A percentile compares a stretch with the other conserved stretches of the same genome.
Conservation (phyloP, 2,113 vertebrate species). For the Nyctereutes procyonoides region DNA sequence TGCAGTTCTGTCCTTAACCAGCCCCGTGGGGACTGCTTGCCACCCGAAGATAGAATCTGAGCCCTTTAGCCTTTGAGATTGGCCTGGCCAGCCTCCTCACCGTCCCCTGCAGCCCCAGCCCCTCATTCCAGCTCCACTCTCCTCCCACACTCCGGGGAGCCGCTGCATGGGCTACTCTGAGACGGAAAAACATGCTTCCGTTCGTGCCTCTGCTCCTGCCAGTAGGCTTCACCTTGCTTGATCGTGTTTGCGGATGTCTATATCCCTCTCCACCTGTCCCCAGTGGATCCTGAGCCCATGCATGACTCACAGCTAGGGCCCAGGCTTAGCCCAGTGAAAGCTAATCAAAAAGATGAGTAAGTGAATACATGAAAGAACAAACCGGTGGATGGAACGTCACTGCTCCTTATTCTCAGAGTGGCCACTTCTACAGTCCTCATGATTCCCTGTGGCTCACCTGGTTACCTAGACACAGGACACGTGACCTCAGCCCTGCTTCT, state of each 20-base stretch:
- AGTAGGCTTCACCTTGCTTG: not conserved
- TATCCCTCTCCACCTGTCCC: not conserved
- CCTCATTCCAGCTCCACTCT: not conserved
- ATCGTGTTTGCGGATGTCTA: not conserved
- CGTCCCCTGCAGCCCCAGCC: not conserved
- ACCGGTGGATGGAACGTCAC: not conserved
- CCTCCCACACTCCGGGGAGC: not conserved
- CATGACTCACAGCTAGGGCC: not conserved
- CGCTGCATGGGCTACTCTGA: fast-evolving
- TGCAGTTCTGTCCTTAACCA: not conserved
- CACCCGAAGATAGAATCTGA: not conserved
- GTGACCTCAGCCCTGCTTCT: not conserved
- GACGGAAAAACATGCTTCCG: fast-evolving
- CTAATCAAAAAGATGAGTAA: not conserved
- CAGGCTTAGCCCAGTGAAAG: not conserved
- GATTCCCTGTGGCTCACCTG: not conserved
- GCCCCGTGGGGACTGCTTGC: not conserved
- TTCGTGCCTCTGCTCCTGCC: not conserved
- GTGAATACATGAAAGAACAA: not conserved
- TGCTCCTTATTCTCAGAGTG: not conserved
- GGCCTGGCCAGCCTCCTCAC: not conserved
- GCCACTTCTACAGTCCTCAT: not conserved
- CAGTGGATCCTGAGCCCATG: not conserved
- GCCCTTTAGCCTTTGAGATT: not conserved
- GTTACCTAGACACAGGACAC: not conserved